Evolutionary conservation across 2,888 invertebrate species (phyloP).

Genomic region (Mythimna lalbum): DNA sequence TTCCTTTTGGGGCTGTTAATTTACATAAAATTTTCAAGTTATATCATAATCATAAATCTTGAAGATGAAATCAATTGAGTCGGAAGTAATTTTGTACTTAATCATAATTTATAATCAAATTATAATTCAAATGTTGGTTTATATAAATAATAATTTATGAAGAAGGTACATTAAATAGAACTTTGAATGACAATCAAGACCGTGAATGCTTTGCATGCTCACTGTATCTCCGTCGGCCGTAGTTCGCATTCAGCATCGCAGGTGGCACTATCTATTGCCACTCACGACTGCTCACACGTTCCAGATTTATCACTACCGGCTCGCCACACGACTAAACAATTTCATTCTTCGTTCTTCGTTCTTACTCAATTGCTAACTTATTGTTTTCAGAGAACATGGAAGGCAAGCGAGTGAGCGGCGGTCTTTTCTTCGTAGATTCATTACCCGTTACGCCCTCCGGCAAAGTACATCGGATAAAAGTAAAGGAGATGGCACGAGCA

Average conservation of each 20-base stretch:
- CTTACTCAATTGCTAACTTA: constrained; percentile 49
- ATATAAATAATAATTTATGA: constrained; percentile 24
- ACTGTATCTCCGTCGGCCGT: constrained; percentile 10
- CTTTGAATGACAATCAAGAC: constrained; percentile 33
- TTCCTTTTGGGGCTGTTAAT: constrained; percentile 33
- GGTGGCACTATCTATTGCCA: constrained; percentile 41
- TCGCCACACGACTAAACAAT: constrained; percentile 39
- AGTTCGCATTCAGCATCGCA: constrained; percentile 35
- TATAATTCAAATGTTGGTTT: not conserved
- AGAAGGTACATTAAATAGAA: not conserved
- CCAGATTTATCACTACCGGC: constrained; percentile 40
- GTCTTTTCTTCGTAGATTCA: constrained; percentile 71
- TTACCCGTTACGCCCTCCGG: constrained; percentile 73
- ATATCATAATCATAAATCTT: constrained; percentile 14
- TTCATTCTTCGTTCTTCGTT: constrained; percentile 34
- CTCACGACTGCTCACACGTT: constrained; percentile 37
- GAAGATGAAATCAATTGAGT: constrained; percentile 5
- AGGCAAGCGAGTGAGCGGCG: constrained; percentile 69
- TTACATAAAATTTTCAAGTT: constrained; percentile 28
- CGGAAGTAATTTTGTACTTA: constrained; percentile 21
- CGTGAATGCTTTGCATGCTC: constrained; percentile 24
- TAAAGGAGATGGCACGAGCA: constrained; percentile 68
- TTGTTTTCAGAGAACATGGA: constrained; percentile 68
- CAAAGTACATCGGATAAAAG: constrained; percentile 71
- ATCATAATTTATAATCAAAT: constrained; percentile 9